A percentile compares a stretch with the other conserved stretches of the same genome.
Conservation (phyloP, 2,797 vertebrate genomes). For the Enteromius trimaculatus region DNA sequence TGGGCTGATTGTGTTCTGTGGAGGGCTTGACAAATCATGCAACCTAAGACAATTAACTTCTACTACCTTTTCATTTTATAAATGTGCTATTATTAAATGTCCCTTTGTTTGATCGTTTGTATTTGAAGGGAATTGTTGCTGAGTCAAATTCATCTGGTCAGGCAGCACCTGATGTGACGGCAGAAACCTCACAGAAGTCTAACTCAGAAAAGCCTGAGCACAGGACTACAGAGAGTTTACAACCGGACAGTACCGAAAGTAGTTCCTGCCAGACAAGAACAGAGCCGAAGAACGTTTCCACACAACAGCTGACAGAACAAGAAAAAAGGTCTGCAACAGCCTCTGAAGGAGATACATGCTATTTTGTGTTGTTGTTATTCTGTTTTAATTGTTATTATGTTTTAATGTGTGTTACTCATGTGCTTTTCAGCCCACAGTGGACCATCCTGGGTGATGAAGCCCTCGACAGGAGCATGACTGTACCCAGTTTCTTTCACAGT, state of each 20-base stretch:
- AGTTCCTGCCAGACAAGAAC: background rate
- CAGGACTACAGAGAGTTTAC: background rate
- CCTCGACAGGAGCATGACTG: slow-evolving; percentile 36
- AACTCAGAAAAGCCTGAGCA: background rate
- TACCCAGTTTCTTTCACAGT: slow-evolving; percentile 55
- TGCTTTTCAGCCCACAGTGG: slow-evolving; percentile 26
- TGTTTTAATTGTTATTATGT: background rate
- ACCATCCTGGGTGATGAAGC: slow-evolving; percentile 39
- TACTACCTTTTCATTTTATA: background rate
- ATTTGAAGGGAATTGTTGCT: slow-evolving; percentile 5
- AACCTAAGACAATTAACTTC: background rate
- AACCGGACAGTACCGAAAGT: background rate
- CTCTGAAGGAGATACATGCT: background rate
- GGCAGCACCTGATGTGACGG: background rate
- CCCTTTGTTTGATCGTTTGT: background rate
- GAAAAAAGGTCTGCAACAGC: slow-evolving; percentile 14
- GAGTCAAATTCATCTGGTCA: background rate
- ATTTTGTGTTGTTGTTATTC: background rate
- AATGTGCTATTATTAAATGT: background rate
- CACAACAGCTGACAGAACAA: background rate
- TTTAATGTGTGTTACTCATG: background rate
- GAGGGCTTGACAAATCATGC: background rate
- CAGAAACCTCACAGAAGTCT: background rate
- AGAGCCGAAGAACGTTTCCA: background rate
- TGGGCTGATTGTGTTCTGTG: background rate